phyloP scores from a whole-genome alignment of 2,888 invertebrate species.

The Thalpophila matura region DNA sequence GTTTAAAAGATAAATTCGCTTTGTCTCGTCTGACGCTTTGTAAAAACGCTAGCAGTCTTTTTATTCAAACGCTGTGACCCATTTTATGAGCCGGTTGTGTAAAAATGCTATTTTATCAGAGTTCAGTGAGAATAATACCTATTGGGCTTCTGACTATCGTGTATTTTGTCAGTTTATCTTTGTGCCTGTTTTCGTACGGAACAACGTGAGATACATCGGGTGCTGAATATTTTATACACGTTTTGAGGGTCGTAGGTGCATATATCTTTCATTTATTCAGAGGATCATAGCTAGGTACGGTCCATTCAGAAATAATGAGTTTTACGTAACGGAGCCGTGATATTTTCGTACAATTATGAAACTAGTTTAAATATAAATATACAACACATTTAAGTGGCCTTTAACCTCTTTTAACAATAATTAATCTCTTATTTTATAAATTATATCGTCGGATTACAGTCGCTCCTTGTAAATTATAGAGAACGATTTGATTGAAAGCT shows the following conservation, averaged over 20 bases:
- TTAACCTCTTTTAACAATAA: background rate
- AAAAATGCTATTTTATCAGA: conserved; percentile 55
- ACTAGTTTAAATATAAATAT: too few relatives aligned
- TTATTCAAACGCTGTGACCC: conserved; percentile 52
- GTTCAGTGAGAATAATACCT: conserved; percentile 39
- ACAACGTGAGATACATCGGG: conserved; percentile 4
- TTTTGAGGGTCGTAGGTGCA: background rate
- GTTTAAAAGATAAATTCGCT: conserved; percentile 24
- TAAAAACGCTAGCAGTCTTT: conserved; percentile 34
- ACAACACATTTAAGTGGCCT: too few relatives aligned
- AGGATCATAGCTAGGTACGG: conserved; percentile 8
- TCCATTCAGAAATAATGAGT: background rate
- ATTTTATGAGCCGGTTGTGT: conserved; percentile 44
- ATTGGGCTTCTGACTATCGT: conserved; percentile 13
- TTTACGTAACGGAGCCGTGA: too few relatives aligned
- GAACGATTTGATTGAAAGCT: background rate
- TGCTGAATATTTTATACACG: conserved; percentile 43
- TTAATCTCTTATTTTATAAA: background rate
- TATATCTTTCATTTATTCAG: conserved; percentile 21
- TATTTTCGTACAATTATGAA: too few relatives aligned
- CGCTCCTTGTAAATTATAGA: background rate
- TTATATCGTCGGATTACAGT: background rate
- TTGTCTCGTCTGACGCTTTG: conserved; percentile 27
- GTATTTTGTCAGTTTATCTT: conserved; percentile 21
- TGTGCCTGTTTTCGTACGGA: conserved; percentile 1